Percentiles rank a stretch among this genome's conserved stretches.
Evolutionary conservation across 2,797 vertebrate species (phyloP).

Genomic region (Danio kyathit): DNA sequence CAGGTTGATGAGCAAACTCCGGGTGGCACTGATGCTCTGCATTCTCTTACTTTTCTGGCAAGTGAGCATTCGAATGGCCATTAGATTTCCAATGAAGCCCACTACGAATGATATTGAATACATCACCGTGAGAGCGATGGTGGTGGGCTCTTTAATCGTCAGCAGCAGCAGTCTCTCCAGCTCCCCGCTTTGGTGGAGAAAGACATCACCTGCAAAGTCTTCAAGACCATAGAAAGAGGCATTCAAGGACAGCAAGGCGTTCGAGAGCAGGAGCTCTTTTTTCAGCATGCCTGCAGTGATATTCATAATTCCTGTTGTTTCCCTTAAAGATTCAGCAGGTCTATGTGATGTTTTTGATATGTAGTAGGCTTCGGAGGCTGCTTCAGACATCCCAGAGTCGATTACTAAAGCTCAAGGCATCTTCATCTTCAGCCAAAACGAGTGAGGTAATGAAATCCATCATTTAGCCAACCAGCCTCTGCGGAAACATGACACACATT

Average conservation of each 20-base stretch:
- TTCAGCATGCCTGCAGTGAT: conserved; percentile 31
- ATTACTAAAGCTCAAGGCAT: conserved; percentile 19
- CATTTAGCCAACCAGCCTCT: conserved; percentile 45
- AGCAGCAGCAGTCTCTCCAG: conserved; percentile 86
- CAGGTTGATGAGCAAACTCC: conserved; percentile 89
- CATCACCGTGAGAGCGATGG: conserved; percentile 83
- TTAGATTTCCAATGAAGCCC: conserved; percentile 88
- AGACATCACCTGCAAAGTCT: conserved; percentile 68
- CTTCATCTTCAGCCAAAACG: conserved; percentile 38
- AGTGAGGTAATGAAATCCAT: conserved; percentile 27
- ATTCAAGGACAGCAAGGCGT: conserved; percentile 67
- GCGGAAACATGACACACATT: conserved; percentile 45
- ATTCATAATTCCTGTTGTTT: conserved; percentile 71
- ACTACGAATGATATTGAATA: conserved; percentile 85
- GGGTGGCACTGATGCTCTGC: conserved; percentile 86
- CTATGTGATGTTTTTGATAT: conserved; percentile 24
- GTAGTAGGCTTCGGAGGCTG: conserved; percentile 21
- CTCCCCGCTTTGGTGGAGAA: conserved; percentile 65
- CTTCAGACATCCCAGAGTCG: conserved; percentile 26
- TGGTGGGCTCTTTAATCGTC: conserved; percentile 85
- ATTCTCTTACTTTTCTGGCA: conserved; percentile 76
- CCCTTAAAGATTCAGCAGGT: conserved; percentile 26
- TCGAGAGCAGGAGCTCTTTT: conserved; percentile 12
- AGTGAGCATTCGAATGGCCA: conserved; percentile 89
- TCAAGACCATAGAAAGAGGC: conserved; percentile 58